Percentiles rank a stretch among this genome's conserved stretches.
phyloP scores from a whole-genome alignment of 1,140 invertebrate genomes.

The Drosophila mayri region DNA sequence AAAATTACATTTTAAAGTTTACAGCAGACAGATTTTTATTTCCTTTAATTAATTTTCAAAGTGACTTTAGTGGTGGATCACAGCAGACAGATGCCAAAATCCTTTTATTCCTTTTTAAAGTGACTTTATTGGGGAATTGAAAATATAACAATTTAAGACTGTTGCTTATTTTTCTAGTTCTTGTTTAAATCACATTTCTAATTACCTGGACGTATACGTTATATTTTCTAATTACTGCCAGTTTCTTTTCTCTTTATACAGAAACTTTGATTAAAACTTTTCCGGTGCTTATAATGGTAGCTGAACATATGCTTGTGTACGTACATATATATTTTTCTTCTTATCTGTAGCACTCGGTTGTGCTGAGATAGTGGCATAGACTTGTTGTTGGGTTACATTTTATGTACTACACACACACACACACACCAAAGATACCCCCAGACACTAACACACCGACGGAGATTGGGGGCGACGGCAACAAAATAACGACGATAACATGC shows the following conservation, averaged over 20 bases:
- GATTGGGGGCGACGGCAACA: slow-evolving; percentile 56
- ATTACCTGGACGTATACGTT: not conserved
- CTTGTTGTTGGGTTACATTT: slow-evolving; percentile 51
- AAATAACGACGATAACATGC: slow-evolving; percentile 77
- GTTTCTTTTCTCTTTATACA: not conserved
- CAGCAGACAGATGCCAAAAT: no score
- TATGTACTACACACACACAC: slow-evolving; percentile 31
- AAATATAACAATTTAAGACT: not conserved
- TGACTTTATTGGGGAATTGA: not conserved
- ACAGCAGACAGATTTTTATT: not conserved
- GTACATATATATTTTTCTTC: slow-evolving; percentile 7
- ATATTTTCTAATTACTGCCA: not conserved
- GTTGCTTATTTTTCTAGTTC: not conserved
- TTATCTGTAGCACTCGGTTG: slow-evolving; percentile 39
- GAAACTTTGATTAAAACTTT: slow-evolving; percentile 43
- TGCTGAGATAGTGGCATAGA: slow-evolving; percentile 51
- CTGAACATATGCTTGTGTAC: slow-evolving; percentile 5
- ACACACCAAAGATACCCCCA: slow-evolving; percentile 6
- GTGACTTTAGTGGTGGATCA: not conserved
- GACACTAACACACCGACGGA: slow-evolving; percentile 4
- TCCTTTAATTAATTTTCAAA: not conserved
- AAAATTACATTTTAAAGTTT: slow-evolving; percentile 5
- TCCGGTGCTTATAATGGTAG: slow-evolving; percentile 8
- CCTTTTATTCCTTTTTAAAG: not conserved
- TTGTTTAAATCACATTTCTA: not conserved